These are phyloP conservation scores for Stenurella melanura DNA, from an alignment of 2,888 invertebrate genomes.

Conservation along the genomic window DNA sequence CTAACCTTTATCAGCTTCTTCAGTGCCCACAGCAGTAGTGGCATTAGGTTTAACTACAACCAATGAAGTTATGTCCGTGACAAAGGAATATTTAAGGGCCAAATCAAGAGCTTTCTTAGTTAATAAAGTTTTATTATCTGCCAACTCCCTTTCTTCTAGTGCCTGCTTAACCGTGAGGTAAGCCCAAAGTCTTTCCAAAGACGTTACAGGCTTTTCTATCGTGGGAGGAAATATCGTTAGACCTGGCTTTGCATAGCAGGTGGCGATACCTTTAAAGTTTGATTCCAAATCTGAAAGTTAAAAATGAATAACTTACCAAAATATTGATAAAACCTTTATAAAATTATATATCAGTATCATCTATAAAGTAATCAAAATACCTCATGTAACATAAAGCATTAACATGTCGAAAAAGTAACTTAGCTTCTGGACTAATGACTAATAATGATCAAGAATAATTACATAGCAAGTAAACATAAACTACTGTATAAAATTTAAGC, in stretches of 20 bases:
- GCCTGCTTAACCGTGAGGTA: constrained; percentile 78
- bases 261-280: constrained; percentile 35
- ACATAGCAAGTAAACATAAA: too few species aligned
- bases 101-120: constrained; percentile 76
- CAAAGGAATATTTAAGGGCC: constrained; percentile 76
- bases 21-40: not conserved
- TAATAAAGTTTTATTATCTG: constrained; percentile 59
- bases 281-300: constrained; percentile 32
- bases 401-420: too few species aligned
- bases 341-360: too few species aligned
- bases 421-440: too few species aligned
- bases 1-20: not conserved
- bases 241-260: constrained; percentile 40
- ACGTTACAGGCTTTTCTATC: constrained; percentile 57
- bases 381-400: too few species aligned
- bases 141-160: constrained; percentile 17
- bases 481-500: too few species aligned
- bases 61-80: constrained; percentile 80
- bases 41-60: constrained; percentile 71
- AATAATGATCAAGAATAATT: too few species aligned
- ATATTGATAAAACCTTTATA: not conserved
- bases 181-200: constrained; percentile 76
- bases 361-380: too few species aligned
- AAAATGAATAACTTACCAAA: not conserved
- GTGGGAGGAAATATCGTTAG: constrained; percentile 57